These are phyloP conservation scores for Charanyca ferruginea DNA, from an alignment of 2,888 invertebrate species.

Conservation along the genomic window DNA sequence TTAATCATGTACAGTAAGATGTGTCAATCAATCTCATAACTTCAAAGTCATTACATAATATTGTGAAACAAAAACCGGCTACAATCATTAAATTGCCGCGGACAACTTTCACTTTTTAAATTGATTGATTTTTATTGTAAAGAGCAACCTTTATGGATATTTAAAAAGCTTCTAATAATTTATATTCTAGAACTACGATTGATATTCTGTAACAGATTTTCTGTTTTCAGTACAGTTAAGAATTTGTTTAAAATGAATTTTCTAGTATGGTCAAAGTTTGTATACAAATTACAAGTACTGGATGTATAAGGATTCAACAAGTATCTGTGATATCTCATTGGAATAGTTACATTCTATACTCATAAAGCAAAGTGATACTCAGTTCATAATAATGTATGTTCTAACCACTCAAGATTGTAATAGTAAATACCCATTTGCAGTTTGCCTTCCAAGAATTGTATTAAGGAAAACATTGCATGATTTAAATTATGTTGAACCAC, in stretches of 20 bases:
- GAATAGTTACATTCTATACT: no score
- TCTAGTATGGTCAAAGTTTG: no score
- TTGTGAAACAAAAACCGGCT: slow-evolving; percentile 11
- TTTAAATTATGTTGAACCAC: slow-evolving; percentile 7
- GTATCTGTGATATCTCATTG: no score
- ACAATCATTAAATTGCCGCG: background rate
- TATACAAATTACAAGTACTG: no score
- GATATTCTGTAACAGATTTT: no score
- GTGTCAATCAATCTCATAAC: background rate
- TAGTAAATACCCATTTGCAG: slow-evolving; percentile 12
- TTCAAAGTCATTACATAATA: background rate
- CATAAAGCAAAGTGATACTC: background rate
- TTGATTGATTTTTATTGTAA: background rate
- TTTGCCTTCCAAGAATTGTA: slow-evolving; percentile 14
- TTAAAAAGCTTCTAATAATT: no score
- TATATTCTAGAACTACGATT: no score
- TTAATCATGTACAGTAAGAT: background rate
- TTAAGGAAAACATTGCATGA: slow-evolving; percentile 28
- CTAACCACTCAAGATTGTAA: background rate
- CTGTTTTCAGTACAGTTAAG: no score
- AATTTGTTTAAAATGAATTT: no score
- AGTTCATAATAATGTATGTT: background rate
- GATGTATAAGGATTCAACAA: no score
- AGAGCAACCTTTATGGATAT: no score
- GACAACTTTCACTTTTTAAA: slow-evolving; percentile 1